Base-by-base conservation (phyloP, 2,797 vertebrate genomes). In the Brachyalestes nurse region DNA sequence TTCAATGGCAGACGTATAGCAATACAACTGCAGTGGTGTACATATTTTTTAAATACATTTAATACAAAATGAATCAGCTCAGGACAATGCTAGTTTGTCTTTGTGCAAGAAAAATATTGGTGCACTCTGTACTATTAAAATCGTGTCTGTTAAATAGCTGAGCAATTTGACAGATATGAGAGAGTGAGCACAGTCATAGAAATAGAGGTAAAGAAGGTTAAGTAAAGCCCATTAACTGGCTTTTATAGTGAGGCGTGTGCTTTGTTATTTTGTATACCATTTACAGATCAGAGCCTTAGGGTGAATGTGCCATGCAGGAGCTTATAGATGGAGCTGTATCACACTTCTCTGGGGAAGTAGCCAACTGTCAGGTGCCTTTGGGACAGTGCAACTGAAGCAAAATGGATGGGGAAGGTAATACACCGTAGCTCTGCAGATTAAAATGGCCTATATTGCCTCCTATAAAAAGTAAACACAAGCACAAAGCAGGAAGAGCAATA, bases 1-100 rank as follows among this genome's bases (percentile, higher is more conserved):
- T 82, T 85, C 75, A 84, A 49, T 78, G 73, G 72, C 70, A 42
- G 85, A 82, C 62, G 73, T 77, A 84, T 74, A 82, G 78, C 75
- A 49, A 69, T 84, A 88, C 78, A 72, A 66, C 75, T 58, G 74
- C 73, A 62, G 82, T 75, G 75, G 19, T 57, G 14, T 61, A 14
- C 16, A 28, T 13, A 21, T 58, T 0, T 23, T 23, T 21, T 23
- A 21, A 8, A 53, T 5, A n/a, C 6, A 23, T 4, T 25, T 34
- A 1, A 13, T 34, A 5, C 5, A 28, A 62, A 62, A 2, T 6
- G 1, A 62, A 28, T 16, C 25, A 5, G 25, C 2, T 21, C 8
- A 61, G 0, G 28, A 38, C 60, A 17, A 17, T 17, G 34, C 7
- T 10, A 65, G 2, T 40, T n/a, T 9, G 6, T 40, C 6, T 19